Evolutionary conservation across 2,113 vertebrate genomes (phyloP).

Genomic region (Burhinus oedicnemus): DNA sequence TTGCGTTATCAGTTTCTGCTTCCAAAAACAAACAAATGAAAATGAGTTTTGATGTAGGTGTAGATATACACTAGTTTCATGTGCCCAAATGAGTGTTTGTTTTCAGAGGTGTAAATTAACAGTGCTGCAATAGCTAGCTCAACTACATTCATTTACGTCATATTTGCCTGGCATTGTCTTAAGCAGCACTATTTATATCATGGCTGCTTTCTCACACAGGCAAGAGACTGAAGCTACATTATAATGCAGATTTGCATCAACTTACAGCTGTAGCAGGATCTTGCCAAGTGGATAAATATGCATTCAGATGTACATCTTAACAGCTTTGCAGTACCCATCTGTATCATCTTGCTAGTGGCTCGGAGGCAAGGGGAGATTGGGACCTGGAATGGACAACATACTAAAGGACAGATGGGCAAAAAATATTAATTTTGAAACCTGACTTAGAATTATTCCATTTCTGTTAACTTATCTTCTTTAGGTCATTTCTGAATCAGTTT

Average conservation of each 20-base stretch:
- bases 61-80: background rate
- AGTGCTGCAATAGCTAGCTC: background rate
- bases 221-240: background rate
- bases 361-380: background rate
- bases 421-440: background rate
- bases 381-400: background rate
- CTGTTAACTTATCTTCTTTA: background rate
- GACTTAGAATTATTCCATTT: background rate
- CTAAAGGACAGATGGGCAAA: background rate
- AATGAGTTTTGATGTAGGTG: background rate
- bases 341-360: background rate
- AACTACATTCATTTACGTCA: background rate
- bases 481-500: background rate
- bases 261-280: background rate
- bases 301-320: background rate
- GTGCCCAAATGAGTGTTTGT: background rate
- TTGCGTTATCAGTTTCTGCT: background rate
- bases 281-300: background rate
- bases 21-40: slow-evolving; percentile 2
- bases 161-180: slow-evolving; percentile 11
- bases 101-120: slow-evolving; percentile 1
- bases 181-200: background rate
- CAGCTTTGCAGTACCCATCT: slow-evolving; percentile 5
- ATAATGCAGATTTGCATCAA: background rate
- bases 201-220: background rate